These are phyloP conservation scores for Phataginus tetradactyla DNA, from an alignment of 2,797 vertebrate species.

Conservation along the genomic window DNA sequence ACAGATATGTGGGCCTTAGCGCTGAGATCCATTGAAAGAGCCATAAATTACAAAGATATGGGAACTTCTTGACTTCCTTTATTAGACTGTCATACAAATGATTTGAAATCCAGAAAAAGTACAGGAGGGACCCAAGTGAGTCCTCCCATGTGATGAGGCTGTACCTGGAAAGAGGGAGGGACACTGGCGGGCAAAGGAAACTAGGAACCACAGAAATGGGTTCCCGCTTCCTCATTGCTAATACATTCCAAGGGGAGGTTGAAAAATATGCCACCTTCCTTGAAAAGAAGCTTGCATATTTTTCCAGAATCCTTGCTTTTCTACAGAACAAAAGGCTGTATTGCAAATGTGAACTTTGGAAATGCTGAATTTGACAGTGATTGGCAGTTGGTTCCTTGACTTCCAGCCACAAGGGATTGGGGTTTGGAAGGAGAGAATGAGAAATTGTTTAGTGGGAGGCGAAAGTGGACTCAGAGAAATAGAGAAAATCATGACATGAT, in stretches of 20 bases:
- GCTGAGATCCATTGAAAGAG: neutral
- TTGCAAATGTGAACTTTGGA: neutral
- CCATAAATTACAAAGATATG: neutral
- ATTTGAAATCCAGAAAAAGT: neutral
- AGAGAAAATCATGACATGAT: neutral
- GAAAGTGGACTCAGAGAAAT: neutral
- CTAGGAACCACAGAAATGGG: too few relatives aligned
- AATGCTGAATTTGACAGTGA: neutral
- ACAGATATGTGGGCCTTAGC: neutral
- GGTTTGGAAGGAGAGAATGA: neutral
- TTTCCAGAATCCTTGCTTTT: constrained; percentile 28
- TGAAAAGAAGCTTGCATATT: neutral
- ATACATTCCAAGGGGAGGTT: neutral
- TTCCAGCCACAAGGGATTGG: neutral
- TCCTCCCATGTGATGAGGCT: neutral
- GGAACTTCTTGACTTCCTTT: neutral
- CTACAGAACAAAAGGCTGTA: neutral
- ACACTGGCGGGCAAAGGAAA: neutral
- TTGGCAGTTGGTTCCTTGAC: neutral
- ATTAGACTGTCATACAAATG: neutral
- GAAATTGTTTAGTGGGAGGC: neutral
- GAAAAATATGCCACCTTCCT: neutral
- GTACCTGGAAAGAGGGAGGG: neutral
- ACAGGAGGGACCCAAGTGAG: neutral
- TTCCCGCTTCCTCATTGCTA: neutral